phyloP scores from a whole-genome alignment of 2,113 vertebrate species.

The Copsychus sechellarum region DNA sequence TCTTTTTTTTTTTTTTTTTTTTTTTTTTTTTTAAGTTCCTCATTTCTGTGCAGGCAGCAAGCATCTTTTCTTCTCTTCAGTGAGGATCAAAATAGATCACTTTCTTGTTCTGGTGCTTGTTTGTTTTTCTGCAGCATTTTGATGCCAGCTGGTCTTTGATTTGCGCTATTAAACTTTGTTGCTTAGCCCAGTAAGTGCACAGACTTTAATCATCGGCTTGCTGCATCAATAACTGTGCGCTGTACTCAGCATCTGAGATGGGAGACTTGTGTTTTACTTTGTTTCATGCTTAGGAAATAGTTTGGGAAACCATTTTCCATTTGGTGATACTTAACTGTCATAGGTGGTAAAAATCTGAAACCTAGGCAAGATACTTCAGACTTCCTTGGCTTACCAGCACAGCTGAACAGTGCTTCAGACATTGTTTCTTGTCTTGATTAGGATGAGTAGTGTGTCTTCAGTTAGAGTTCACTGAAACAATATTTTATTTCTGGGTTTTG shows the following conservation, averaged over 20 bases:
- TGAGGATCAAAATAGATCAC: not conserved
- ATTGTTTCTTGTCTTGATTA: not conserved
- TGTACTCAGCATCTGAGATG: not conserved
- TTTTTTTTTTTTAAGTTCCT: not conserved
- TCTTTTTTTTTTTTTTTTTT: not conserved
- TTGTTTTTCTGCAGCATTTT: not conserved
- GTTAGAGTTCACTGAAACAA: not conserved
- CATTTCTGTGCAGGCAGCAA: not conserved
- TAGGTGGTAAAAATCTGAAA: not conserved
- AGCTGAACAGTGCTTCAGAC: not conserved
- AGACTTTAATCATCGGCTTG: not conserved
- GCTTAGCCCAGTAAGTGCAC: not conserved
- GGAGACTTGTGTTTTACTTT: not conserved
- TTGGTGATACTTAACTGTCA: not conserved
- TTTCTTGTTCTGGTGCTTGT: not conserved
- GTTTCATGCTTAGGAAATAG: not conserved
- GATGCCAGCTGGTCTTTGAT: slow-evolving; percentile 35
- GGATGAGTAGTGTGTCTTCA: not conserved
- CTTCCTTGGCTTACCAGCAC: fast-evolving
- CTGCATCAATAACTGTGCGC: not conserved
- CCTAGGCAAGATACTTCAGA: not conserved
- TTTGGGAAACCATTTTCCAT: not conserved
- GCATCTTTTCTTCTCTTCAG: not conserved
- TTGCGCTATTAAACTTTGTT: slow-evolving; percentile 1
- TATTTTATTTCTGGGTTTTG: not conserved